phyloP scores from a whole-genome alignment of 2,888 invertebrate species.

The Hymenopus coronatus region DNA sequence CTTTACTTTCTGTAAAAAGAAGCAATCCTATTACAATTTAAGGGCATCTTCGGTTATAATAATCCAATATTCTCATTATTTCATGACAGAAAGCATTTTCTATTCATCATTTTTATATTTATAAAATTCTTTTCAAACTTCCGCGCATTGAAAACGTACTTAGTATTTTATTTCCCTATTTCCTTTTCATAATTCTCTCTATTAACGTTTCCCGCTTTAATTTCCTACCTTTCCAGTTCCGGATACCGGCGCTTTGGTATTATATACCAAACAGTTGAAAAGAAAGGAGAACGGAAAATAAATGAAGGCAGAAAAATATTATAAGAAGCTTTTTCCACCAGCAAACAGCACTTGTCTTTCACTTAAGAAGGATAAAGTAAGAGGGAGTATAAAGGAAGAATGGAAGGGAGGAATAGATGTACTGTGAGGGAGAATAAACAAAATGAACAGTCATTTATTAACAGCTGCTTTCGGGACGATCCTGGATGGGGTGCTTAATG shows the following conservation, averaged over 20 bases:
- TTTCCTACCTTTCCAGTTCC: background rate
- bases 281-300: background rate
- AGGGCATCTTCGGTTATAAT: background rate
- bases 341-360: background rate
- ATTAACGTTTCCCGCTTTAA: background rate
- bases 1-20: background rate
- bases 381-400: background rate
- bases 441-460: background rate
- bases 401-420: background rate
- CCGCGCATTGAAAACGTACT: background rate
- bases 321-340: background rate
- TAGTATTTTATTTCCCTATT: background rate
- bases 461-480: background rate
- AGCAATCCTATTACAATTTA: background rate
- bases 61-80: background rate
- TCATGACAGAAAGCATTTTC: background rate
- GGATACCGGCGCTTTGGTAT: background rate
- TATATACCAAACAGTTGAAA: background rate
- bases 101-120: background rate
- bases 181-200: background rate
- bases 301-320: background rate
- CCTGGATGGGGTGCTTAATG: background rate
- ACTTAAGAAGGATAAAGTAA: background rate
- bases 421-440: background rate
- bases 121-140: background rate